Base-by-base conservation (phyloP, 30 jellyfish, hydroid and myxozoan species). In the Pseudorhiza aurosa region DNA sequence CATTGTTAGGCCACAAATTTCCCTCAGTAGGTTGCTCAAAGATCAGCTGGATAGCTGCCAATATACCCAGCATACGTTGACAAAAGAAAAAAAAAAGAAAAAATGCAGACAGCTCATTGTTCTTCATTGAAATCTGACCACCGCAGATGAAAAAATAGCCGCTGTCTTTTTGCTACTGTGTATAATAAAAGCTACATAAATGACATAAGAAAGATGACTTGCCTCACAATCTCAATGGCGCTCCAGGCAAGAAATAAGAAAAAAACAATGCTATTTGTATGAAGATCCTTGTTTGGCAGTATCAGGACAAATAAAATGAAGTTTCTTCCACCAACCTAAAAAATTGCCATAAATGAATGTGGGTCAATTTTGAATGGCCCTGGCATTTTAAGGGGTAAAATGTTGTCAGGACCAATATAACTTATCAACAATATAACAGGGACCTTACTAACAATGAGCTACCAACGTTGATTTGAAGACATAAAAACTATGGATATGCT, bases 311-410 rank as follows among this genome's bases (percentile, higher is more conserved):
- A 85, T 32, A 93, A 69, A 33, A 87, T 65, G 68, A 93, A 74
- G 51, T 87, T 87, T 43, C 99, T 81, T 1, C 99, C 99, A n/a
- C 90, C 75, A 50, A 93, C 99, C 99, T 93, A 49, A 28, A 69
- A 72, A 36, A 29, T 21, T 32, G 37, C 9, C n/a, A n/a, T n/a
- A n/a, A n/a, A n/a, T n/a, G n/a, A n/a, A n/a, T n/a, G n/a, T n/a
- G n/a, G n/a, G n/a, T n/a, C n/a, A n/a, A n/a, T n/a, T n/a, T n/a
- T n/a, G n/a, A n/a, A n/a, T n/a, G n/a, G n/a, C n/a, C n/a, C n/a
- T n/a, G n/a, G n/a, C n/a, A n/a, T n/a, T n/a, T n/a, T n/a, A n/a
- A n/a, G n/a, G n/a, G n/a, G n/a, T n/a, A n/a, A n/a, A n/a, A n/a
- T n/a, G n/a, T n/a, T n/a, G n/a, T n/a, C n/a, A n/a, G n/a, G n/a